phyloP scores from a whole-genome alignment of 1,140 invertebrate genomes.

The Diachasma alloeum region DNA sequence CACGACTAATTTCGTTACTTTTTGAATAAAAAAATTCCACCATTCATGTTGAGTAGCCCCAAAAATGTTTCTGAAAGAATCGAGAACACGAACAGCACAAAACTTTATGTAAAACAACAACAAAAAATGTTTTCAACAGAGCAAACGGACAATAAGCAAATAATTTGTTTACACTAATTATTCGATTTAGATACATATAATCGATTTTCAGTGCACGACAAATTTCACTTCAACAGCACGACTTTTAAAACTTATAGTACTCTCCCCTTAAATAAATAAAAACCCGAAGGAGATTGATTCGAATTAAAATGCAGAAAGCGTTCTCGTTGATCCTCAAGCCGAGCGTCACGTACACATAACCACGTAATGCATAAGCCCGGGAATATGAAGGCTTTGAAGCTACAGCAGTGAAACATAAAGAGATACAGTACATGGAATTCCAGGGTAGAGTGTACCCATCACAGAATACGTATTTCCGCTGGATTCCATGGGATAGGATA shows the following conservation, averaged over 20 bases:
- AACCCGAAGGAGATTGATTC: neutral
- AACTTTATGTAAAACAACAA: too few relatives aligned
- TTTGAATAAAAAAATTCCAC: too few relatives aligned
- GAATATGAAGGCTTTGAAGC: conserved; percentile 3
- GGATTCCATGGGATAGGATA: neutral
- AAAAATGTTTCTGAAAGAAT: too few relatives aligned
- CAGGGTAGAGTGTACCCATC: neutral
- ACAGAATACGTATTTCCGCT: neutral
- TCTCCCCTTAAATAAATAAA: neutral
- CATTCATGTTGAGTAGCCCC: too few relatives aligned
- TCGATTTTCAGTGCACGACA: too few relatives aligned
- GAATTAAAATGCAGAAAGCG: conserved; percentile 8
- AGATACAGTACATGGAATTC: neutral
- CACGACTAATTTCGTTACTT: too few relatives aligned
- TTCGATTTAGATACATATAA: too few relatives aligned
- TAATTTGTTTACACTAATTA: too few relatives aligned
- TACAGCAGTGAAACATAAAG: neutral
- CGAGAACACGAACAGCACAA: too few relatives aligned
- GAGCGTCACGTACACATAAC: conserved; percentile 14
- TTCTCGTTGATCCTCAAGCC: neutral
- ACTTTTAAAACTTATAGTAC: neutral
- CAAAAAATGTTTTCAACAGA: too few relatives aligned
- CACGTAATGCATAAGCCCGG: conserved; percentile 13
- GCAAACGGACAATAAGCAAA: too few relatives aligned
- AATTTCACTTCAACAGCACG: too few relatives aligned